phyloP scores from a whole-genome alignment of 2,113 vertebrate species.

The Heptranchias perlo region DNA sequence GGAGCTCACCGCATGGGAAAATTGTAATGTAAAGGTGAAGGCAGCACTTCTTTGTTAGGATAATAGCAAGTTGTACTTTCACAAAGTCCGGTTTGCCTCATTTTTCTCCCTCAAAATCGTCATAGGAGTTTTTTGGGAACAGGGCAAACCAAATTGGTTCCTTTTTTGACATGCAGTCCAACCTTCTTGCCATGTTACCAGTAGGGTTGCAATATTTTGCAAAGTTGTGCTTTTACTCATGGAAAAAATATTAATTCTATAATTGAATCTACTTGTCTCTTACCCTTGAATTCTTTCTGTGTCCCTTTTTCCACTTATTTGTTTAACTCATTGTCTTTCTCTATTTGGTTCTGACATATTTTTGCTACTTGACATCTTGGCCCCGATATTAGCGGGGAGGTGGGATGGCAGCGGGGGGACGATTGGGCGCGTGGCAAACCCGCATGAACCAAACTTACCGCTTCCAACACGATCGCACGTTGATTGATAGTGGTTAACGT shows the following conservation, averaged over 20 bases:
- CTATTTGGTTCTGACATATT: background rate
- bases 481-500: no score
- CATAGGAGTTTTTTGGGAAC: background rate
- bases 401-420: no score
- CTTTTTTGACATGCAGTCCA: background rate
- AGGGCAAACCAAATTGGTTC: background rate
- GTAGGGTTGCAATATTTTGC: background rate
- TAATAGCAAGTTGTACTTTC: background rate
- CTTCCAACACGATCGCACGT: no score
- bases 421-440: no score
- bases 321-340: background rate
- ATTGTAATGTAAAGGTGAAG: background rate
- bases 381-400: background rate
- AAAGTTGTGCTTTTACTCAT: background rate
- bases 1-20: background rate
- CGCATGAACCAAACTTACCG: no score
- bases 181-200: background rate
- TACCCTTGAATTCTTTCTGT: background rate
- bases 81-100: background rate
- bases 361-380: background rate
- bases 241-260: background rate
- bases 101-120: background rate
- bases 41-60: background rate
- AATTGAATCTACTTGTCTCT: background rate
- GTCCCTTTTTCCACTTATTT: background rate